Percentiles rank a stretch among this genome's conserved stretches.
Conservation (phyloP, 2,113 vertebrate genomes). For the Anhinga rufa region DNA sequence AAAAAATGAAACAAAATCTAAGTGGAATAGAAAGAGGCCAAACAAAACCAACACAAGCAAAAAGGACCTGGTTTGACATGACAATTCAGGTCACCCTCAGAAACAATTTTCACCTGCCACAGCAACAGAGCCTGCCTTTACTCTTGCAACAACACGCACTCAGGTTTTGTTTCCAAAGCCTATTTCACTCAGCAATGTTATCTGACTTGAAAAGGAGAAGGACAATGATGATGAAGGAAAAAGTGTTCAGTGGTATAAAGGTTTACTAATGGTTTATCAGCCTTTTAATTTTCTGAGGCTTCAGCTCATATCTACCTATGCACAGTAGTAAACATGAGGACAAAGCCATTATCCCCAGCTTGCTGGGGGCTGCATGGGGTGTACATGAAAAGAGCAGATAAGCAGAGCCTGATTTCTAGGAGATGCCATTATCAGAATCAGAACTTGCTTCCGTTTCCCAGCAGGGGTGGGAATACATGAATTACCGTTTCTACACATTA, state of each 20-base stretch:
- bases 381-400: not conserved
- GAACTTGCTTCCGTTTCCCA: not conserved
- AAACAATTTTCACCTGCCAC: not conserved
- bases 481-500: not conserved
- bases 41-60: not conserved
- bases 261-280: not conserved
- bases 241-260: not conserved
- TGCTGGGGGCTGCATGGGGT: not conserved
- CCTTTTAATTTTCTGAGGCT: not conserved
- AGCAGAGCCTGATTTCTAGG: not conserved
- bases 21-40: not conserved
- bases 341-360: not conserved
- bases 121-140: not conserved
- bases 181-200: not conserved
- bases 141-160: not conserved
- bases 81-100: not conserved
- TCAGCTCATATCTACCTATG: not conserved
- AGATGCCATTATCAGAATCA: not conserved
- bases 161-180: not conserved
- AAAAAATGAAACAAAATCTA: not conserved
- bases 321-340: not conserved
- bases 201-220: not conserved
- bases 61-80: not conserved
- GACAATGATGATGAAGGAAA: not conserved
- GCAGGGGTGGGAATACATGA: not conserved